A percentile compares a stretch with the other conserved stretches of the same genome.
These are phyloP conservation scores for Azorinus chamasolen DNA, from an alignment of 2,888 invertebrate genomes.

Conservation along the genomic window DNA sequence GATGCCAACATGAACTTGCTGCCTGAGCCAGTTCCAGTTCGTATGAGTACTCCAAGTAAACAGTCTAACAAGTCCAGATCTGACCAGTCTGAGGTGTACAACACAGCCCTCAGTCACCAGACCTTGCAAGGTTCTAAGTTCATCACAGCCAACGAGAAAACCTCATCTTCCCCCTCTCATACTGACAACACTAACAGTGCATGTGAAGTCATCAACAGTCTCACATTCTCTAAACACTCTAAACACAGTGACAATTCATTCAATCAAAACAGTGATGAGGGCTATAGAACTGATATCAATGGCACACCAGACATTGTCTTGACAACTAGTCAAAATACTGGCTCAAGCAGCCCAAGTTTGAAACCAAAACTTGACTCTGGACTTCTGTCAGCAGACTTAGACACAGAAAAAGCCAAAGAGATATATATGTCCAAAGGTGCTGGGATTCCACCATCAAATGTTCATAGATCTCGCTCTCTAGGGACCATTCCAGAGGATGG, in stretches of 20 bases:
- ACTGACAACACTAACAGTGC: too few relatives aligned
- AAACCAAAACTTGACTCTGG: slow-evolving; percentile 6
- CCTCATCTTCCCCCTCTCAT: too few relatives aligned
- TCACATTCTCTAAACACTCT: neutral
- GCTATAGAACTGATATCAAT: slow-evolving; percentile 42
- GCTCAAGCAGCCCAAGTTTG: slow-evolving; percentile 17
- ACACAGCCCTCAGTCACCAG: slow-evolving; percentile 46
- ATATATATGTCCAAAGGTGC: slow-evolving; percentile 78
- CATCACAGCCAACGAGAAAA: slow-evolving; percentile 37
- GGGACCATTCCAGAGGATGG: slow-evolving; percentile 79
- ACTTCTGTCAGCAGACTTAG: slow-evolving; percentile 52
- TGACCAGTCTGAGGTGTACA: slow-evolving; percentile 40
- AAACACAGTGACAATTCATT: slow-evolving; percentile 36
- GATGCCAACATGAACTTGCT: slow-evolving; percentile 52
- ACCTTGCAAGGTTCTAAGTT: slow-evolving; percentile 38
- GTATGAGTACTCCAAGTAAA: slow-evolving; percentile 65
- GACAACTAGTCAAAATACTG: slow-evolving; percentile 5
- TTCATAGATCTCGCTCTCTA: slow-evolving; percentile 69
- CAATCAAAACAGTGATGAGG: slow-evolving; percentile 56
- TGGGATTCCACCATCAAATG: slow-evolving; percentile 67
- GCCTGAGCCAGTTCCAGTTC: slow-evolving; percentile 56
- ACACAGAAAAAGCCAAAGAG: slow-evolving; percentile 73
- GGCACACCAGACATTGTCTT: slow-evolving; percentile 22
- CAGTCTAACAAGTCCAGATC: slow-evolving; percentile 31
- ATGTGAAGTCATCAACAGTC: neutral